phyloP scores from a whole-genome alignment of 2,888 invertebrate species.

The Agrotis segetum region DNA sequence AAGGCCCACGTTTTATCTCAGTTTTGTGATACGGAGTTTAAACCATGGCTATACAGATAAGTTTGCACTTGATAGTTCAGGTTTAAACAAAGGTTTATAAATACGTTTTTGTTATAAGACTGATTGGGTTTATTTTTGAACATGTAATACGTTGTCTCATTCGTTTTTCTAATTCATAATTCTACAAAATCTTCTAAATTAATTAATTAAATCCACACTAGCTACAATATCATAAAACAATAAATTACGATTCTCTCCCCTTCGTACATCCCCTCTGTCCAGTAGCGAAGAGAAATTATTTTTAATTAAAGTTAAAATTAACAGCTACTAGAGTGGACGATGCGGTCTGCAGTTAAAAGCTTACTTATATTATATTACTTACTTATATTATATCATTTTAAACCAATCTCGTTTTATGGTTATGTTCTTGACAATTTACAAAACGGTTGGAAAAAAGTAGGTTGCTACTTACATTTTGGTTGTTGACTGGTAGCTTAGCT shows the following conservation, averaged over 20 bases:
- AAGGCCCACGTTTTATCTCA: too few species aligned
- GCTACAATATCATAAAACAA: slow-evolving; percentile 1
- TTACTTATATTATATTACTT: slow-evolving; percentile 50
- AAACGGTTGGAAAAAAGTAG: slow-evolving; percentile 9
- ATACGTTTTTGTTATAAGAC: too few species aligned
- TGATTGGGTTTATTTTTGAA: too few species aligned
- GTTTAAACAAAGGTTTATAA: too few species aligned
- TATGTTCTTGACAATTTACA: slow-evolving; percentile 20
- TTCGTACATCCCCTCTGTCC: slow-evolving; percentile 60
- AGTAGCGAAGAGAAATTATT: slow-evolving; percentile 71
- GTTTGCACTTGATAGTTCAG: too few species aligned
- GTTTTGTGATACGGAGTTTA: too few species aligned
- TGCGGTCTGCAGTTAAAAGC: slow-evolving; percentile 65
- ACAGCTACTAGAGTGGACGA: slow-evolving; percentile 66
- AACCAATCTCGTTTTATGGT: slow-evolving; percentile 43
- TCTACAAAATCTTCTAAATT: not conserved
- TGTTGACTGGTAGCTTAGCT: not conserved
- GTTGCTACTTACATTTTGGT: not conserved
- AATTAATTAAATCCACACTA: not conserved
- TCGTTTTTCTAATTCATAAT: too few species aligned
- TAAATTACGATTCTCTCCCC: slow-evolving; percentile 9
- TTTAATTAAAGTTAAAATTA: slow-evolving; percentile 77
- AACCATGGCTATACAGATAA: too few species aligned
- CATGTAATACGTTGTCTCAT: too few species aligned
- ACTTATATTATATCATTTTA: slow-evolving; percentile 18